Conservation (phyloP, 2,888 invertebrate genomes). For the Pocota personata region DNA sequence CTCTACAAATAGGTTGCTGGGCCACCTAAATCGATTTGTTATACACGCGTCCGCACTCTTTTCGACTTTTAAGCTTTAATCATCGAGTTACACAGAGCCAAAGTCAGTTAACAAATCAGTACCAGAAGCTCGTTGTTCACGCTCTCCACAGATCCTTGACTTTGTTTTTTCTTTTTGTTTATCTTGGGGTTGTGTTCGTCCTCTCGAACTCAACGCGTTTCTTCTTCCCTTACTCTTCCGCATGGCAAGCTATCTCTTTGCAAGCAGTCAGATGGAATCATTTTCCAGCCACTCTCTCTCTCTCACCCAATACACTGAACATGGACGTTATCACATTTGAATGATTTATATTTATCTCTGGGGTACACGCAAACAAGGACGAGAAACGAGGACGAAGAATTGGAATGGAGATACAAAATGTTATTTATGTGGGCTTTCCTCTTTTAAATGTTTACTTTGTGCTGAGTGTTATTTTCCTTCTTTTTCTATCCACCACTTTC, state of each 20-base stretch:
- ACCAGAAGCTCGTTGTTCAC: background rate
- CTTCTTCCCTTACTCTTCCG: background rate
- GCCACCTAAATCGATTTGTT: background rate
- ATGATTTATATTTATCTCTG: conserved; percentile 66
- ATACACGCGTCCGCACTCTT: background rate
- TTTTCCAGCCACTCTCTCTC: background rate
- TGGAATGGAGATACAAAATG: conserved; percentile 54
- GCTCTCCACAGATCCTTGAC: conserved; percentile 2
- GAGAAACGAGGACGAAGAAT: background rate
- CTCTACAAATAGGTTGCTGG: background rate
- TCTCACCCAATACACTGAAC: conserved; percentile 26
- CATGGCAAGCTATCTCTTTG: conserved; percentile 3
- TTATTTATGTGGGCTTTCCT: conserved; percentile 53
- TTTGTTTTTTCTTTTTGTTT: conserved; percentile 38
- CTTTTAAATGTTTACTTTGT: conserved; percentile 61
- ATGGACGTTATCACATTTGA: conserved; percentile 67
- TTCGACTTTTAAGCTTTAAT: conserved; percentile 12
- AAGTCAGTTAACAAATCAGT: background rate
- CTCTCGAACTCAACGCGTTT: background rate
- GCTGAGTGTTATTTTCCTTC: conserved; percentile 39
- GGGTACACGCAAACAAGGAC: background rate
- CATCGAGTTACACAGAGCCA: background rate
- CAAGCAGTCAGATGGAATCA: conserved; percentile 43
- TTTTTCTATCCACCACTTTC: background rate
- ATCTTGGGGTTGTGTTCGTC: conserved; percentile 15